These are phyloP conservation scores for Mesembrinibis cayennensis DNA, from an alignment of 2,113 vertebrate species.

Conservation along the genomic window DNA sequence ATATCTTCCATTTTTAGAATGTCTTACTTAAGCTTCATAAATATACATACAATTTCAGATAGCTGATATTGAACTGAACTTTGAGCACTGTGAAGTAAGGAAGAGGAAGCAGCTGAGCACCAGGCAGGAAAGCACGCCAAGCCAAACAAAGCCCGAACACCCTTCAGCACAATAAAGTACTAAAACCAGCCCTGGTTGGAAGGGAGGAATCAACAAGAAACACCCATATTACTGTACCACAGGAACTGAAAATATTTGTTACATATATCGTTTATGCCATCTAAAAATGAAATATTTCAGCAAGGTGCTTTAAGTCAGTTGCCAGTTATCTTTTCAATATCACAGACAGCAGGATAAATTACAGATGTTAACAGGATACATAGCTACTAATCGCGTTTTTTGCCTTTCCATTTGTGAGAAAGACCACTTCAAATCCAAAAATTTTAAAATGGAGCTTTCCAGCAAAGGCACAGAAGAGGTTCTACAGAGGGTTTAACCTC, in stretches of 20 bases:
- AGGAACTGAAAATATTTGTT: rapidly evolving
- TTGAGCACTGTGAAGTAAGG: rapidly evolving
- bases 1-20: not conserved
- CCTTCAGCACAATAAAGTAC: not conserved
- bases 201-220: not conserved
- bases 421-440: not conserved
- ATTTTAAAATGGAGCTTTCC: not conserved
- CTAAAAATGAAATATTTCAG: not conserved
- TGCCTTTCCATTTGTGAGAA: not conserved
- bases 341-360: not conserved
- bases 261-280: not conserved
- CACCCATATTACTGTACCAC: rapidly evolving
- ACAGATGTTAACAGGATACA: not conserved
- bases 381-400: not conserved
- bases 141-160: not conserved
- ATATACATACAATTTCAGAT: not conserved
- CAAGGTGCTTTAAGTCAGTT: not conserved
- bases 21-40: not conserved
- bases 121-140: not conserved
- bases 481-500: not conserved
- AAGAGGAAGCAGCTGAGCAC: not conserved
- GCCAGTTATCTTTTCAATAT: not conserved
- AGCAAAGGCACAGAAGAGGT: not conserved
- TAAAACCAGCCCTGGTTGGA: not conserved
- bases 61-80: not conserved